Conservation (phyloP, 2,797 vertebrate genomes). For the Coilia nasus region DNA sequence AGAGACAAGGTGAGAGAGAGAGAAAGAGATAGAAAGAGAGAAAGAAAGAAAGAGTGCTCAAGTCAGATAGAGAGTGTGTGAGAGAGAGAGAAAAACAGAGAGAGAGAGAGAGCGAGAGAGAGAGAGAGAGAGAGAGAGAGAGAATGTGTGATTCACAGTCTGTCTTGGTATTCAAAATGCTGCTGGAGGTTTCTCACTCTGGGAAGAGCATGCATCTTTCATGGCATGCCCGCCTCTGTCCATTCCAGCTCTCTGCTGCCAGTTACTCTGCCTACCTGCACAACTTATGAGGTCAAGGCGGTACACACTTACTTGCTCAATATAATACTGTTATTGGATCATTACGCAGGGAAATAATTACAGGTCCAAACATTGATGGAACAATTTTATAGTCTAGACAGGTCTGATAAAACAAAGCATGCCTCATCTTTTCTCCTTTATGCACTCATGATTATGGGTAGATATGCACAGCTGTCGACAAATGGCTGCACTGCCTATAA, state of each 20-base stretch:
- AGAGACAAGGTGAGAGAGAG: background rate
- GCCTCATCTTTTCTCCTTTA: no score
- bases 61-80: conserved; percentile 16
- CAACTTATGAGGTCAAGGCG: background rate
- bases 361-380: no score
- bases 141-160: conserved; percentile 3
- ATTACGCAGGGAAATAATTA: no score
- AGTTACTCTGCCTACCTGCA: conserved; percentile 6
- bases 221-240: conserved; percentile 1
- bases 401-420: no score
- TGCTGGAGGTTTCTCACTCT: conserved; percentile 36
- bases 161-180: conserved; percentile 44
- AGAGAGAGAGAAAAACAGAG: background rate
- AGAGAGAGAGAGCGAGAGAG: background rate
- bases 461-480: no score
- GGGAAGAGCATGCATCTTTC: conserved; percentile 38
- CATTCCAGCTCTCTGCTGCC: background rate
- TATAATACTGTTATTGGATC: no score
- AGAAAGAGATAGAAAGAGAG: background rate
- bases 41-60: background rate
- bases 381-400: no score
- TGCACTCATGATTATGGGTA: no score
- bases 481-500: no score
- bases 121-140: conserved; percentile 11
- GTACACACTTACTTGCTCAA: background rate